Conservation (phyloP, 2,113 vertebrate genomes). For the Nematolebias whitei region DNA sequence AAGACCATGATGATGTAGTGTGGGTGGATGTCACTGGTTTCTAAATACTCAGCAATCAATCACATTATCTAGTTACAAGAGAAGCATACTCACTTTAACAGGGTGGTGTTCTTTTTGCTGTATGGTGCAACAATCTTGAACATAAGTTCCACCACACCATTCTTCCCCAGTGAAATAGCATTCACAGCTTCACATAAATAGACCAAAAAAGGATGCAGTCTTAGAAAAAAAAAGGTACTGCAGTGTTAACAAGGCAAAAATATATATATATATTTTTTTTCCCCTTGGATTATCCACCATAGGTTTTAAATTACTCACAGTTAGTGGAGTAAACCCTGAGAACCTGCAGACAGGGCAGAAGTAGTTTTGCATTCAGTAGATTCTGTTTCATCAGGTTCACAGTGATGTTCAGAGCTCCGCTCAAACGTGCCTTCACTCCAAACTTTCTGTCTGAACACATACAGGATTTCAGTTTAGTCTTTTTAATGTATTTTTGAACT, state of each 20-base stretch:
- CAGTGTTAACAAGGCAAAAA: neutral
- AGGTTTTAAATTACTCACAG: constrained; percentile 83
- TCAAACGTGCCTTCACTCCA: constrained; percentile 93
- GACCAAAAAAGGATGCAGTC: neutral
- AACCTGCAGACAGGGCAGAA: constrained; percentile 94
- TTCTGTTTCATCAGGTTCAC: constrained; percentile 92
- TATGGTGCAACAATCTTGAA: constrained; percentile 93
- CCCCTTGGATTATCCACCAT: neutral
- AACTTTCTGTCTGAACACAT: constrained; percentile 91
- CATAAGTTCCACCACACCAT: constrained; percentile 90
- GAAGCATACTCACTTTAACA: constrained; percentile 88
- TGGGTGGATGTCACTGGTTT: constrained; percentile 4
- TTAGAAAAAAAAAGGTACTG: neutral
- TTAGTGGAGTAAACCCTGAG: constrained; percentile 91
- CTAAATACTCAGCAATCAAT: constrained; percentile 6
- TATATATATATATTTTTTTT: neutral
- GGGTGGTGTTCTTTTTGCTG: constrained; percentile 91
- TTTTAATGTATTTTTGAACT: neutral
- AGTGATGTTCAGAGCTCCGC: constrained; percentile 87
- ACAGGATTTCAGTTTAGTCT: constrained; percentile 23
- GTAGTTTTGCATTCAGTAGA: constrained; percentile 87
- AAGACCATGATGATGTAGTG: neutral
- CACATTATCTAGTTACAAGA: neutral
- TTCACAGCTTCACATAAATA: constrained; percentile 86
- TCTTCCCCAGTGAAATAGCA: constrained; percentile 93